These are phyloP conservation scores for Caligus rogercresseyi DNA, from an alignment of 1,140 invertebrate genomes.

Conservation along the genomic window DNA sequence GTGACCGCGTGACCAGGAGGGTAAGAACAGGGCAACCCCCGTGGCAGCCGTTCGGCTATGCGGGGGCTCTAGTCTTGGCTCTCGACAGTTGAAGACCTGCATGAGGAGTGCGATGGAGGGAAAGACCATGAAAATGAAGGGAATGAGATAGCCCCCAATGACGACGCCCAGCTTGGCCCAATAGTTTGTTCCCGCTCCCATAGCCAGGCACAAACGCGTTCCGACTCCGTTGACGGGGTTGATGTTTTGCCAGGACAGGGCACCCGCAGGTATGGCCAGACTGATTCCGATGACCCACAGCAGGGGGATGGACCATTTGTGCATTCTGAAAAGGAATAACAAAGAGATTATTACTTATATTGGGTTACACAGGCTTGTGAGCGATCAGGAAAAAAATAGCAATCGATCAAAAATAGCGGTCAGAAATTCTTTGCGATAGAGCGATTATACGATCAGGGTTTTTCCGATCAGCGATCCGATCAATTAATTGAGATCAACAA, in stretches of 20 bases:
- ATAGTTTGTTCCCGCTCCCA: neutral
- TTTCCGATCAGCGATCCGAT: too few relatives aligned
- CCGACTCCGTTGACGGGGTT: constrained; percentile 1
- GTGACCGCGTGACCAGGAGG: neutral
- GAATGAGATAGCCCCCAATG: neutral
- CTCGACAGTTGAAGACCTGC: constrained; percentile 12
- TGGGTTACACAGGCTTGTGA: too few relatives aligned
- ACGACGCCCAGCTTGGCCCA: neutral
- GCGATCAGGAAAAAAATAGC: too few relatives aligned
- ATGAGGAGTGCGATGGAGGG: constrained; percentile 13
- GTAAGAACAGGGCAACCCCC: neutral
- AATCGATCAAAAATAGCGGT: too few relatives aligned
- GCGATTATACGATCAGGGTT: too few relatives aligned
- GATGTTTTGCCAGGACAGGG: neutral
- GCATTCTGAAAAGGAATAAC: constrained; percentile 13
- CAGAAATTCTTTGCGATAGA: too few relatives aligned
- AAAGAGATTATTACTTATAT: too few relatives aligned
- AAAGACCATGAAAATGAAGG: constrained; percentile 11
- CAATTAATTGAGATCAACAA: too few relatives aligned
- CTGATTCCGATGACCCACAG: constrained; percentile 10
- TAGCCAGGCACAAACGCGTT: neutral
- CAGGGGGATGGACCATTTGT: constrained; percentile 19
- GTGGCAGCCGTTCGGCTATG: constrained; percentile 8
- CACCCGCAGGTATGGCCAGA: constrained; percentile 17
- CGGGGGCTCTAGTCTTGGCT: constrained; percentile 12